phyloP scores from a whole-genome alignment of 1,140 invertebrate species.

The Trichomalopsis sarcophagae region DNA sequence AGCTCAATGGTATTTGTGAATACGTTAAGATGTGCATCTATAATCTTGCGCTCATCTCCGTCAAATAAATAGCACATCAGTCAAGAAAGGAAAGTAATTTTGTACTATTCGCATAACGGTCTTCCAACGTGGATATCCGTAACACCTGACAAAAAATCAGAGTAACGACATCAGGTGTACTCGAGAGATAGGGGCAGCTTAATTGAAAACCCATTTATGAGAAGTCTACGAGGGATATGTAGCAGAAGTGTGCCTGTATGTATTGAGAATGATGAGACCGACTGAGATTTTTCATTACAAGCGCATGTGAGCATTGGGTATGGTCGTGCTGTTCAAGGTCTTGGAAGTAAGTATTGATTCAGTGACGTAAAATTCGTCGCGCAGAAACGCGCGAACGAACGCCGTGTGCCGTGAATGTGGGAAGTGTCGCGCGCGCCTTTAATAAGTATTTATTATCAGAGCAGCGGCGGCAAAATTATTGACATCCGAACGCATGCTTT shows the following conservation, averaged over 20 bases:
- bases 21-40: slow-evolving; percentile 32
- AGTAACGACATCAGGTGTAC: not conserved
- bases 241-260: not conserved
- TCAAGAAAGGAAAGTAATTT: slow-evolving; percentile 33
- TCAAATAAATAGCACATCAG: slow-evolving; percentile 24
- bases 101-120: slow-evolving; percentile 28
- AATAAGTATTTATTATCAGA: too few relatives aligned
- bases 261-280: not conserved
- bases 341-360: slow-evolving; percentile 59
- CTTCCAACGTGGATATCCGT: slow-evolving; percentile 27
- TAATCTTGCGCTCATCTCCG: slow-evolving; percentile 33
- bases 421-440: not conserved
- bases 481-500: not conserved
- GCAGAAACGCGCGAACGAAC: slow-evolving; percentile 38
- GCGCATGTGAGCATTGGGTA: not conserved
- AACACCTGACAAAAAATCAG: slow-evolving; percentile 41
- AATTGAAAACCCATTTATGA: slow-evolving; percentile 5
- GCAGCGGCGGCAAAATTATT: slow-evolving; percentile 18
- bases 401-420: not conserved
- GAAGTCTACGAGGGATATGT: not conserved
- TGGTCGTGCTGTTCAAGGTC: slow-evolving; percentile 36
- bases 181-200: slow-evolving; percentile 1
- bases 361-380: slow-evolving; percentile 50
- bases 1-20: slow-evolving; percentile 41
- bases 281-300: not conserved